Percentiles rank a stretch among this genome's conserved stretches.
Conservation (phyloP, 2,113 vertebrate species). For the Miniopterus natalensis region DNA sequence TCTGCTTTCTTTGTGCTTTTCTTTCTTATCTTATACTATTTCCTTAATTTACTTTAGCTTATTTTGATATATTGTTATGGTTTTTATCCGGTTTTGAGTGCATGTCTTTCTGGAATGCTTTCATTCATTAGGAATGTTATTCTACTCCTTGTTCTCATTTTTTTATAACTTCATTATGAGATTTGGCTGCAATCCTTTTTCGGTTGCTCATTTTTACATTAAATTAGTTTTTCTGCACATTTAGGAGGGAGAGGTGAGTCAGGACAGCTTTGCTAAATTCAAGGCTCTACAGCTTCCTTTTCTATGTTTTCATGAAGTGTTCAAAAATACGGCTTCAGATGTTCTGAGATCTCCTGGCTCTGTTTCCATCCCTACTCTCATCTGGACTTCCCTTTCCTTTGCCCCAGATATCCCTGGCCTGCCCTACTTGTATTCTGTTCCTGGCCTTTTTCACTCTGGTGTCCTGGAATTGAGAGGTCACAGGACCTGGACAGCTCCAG, state of each 20-base stretch:
- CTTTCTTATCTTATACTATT: background rate
- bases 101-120: background rate
- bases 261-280: background rate
- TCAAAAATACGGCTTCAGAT: background rate
- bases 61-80: slow-evolving; percentile 7
- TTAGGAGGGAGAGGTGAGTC: background rate
- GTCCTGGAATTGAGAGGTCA: background rate
- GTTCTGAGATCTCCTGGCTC: background rate
- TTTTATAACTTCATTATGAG: slow-evolving; percentile 33
- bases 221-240: slow-evolving; percentile 37
- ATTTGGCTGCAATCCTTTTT: background rate
- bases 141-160: background rate
- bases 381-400: background rate
- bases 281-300: background rate
- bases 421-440: background rate
- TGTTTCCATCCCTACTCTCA: background rate
- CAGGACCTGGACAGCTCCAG: background rate
- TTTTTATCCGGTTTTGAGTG: slow-evolving; percentile 25
- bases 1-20: slow-evolving; percentile 12
- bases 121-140: background rate
- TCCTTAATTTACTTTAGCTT: slow-evolving; percentile 18
- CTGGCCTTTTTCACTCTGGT: background rate
- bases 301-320: background rate
- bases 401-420: background rate
- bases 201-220: background rate